phyloP scores from a whole-genome alignment of 2,888 invertebrate species.

The Acronicta psi region DNA sequence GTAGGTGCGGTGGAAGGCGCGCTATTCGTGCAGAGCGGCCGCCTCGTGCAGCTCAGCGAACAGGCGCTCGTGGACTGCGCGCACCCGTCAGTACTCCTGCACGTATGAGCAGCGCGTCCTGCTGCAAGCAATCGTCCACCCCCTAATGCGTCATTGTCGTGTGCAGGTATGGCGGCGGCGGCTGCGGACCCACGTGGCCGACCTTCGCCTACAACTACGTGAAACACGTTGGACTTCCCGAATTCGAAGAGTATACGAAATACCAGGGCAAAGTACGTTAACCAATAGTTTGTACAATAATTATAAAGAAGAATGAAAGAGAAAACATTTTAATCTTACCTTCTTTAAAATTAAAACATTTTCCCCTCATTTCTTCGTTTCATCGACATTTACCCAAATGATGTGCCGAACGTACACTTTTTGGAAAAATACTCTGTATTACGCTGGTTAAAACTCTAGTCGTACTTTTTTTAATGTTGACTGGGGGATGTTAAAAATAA shows the following conservation, averaged over 20 bases:
- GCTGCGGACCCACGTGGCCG: constrained; percentile 80
- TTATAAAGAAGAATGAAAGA: too few relatives aligned
- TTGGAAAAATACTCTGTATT: too few relatives aligned
- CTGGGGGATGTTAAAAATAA: too few relatives aligned
- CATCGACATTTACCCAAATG: too few relatives aligned
- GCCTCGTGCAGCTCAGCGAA: constrained; percentile 76
- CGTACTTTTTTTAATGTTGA: too few relatives aligned
- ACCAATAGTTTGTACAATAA: background rate
- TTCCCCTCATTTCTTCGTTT: too few relatives aligned
- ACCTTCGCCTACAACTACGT: constrained; percentile 77
- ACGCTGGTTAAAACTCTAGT: too few relatives aligned
- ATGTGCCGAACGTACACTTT: too few relatives aligned
- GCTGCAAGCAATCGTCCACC: background rate
- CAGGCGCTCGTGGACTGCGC: constrained; percentile 82
- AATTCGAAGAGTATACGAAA: constrained; percentile 69
- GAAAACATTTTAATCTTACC: too few relatives aligned
- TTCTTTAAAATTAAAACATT: too few relatives aligned
- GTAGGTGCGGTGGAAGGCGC: constrained; percentile 83
- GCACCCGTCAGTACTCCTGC: constrained; percentile 63
- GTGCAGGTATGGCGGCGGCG: constrained; percentile 72
- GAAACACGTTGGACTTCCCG: constrained; percentile 70
- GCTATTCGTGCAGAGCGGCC: constrained; percentile 72
- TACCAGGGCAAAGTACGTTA: constrained; percentile 67
- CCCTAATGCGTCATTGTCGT: background rate
- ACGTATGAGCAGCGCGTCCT: background rate